Conservation (phyloP, 1,140 invertebrate species). For the Aphelinus atriplicis region DNA sequence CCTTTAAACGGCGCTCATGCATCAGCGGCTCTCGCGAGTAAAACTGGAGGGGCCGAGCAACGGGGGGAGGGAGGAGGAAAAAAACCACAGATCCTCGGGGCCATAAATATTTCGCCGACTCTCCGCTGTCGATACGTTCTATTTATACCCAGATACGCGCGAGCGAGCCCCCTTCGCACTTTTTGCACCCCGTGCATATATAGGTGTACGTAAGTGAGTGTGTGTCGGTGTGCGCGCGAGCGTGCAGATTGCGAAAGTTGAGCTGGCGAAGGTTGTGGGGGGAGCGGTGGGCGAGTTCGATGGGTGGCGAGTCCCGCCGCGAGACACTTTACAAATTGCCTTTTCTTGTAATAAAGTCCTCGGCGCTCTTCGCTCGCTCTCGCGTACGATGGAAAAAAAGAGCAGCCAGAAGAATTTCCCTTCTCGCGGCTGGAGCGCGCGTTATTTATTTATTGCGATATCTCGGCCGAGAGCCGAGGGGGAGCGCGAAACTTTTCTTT, state of each 20-base stretch:
- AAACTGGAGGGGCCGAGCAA: too few species aligned
- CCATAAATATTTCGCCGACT: slow-evolving; percentile 29
- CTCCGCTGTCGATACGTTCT: slow-evolving; percentile 15
- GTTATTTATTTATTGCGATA: slow-evolving; percentile 38
- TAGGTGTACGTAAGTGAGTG: too few species aligned
- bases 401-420: neutral
- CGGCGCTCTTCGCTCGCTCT: neutral
- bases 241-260: too few species aligned
- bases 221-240: too few species aligned
- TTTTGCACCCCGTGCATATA: slow-evolving; percentile 14
- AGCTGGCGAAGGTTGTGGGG: neutral
- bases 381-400: neutral
- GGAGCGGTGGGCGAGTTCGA: slow-evolving; percentile 28
- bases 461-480: slow-evolving; percentile 11
- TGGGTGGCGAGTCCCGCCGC: slow-evolving; percentile 17
- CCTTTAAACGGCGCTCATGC: neutral
- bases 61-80: too few species aligned
- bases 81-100: too few species aligned
- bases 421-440: neutral
- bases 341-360: slow-evolving; percentile 40
- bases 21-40: neutral
- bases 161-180: slow-evolving; percentile 10
- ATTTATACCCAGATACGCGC: slow-evolving; percentile 24
- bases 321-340: slow-evolving; percentile 33
- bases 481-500: slow-evolving; percentile 32